Evolutionary conservation across 2,888 invertebrate genomes (phyloP), one percentile per base, ranked within the genome.

Genomic region (Galerucella calmariensis): DNA sequence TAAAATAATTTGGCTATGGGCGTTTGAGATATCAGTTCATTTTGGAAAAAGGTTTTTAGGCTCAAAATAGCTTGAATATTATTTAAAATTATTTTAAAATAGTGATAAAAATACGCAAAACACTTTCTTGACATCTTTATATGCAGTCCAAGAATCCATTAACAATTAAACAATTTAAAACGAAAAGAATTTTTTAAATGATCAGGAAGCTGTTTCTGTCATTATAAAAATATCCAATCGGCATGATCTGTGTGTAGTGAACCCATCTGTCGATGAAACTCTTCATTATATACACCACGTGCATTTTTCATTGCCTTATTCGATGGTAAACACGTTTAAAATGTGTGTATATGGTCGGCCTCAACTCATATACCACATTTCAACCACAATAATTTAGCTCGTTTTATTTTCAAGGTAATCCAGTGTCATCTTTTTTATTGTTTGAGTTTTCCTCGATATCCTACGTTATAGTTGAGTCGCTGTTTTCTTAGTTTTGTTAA

Each of bases 341-440:
- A 35, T 41, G 62, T 62, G 35, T 62, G 35, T 62, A 41, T 41
- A 41, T 41, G n/a, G 12, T 41, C 41, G 41, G 12, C n/a, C 41
- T 41, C 35, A 14, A 41, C 41, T 27, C 62, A 41, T 48, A 62
- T 35, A 35, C 35, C 48, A 58, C 69, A 59, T 16, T 69, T 48
- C 14, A 51, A 12, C 12, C 35, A 67, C 56, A 20, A 53, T 20
- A 56, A 35, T 24, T 70, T n/a, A 53, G 66, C 69, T 68, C 61
- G 56, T 68, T 61, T 66, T 72, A 72, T 74, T 74, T 74, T 73
- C 83, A 83, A 83, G 83, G 83, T 80, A 77, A 83, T 79, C 83
- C 72, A 79, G 83, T 83, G 82, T 83, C 83, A 83, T 83, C 83
- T 77, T 81, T 79, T 79, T 79, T 77, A 75, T 80, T 78, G 79